Evolutionary conservation across 2,113 vertebrate genomes (phyloP).

Genomic region (Struthidea cinerea): DNA sequence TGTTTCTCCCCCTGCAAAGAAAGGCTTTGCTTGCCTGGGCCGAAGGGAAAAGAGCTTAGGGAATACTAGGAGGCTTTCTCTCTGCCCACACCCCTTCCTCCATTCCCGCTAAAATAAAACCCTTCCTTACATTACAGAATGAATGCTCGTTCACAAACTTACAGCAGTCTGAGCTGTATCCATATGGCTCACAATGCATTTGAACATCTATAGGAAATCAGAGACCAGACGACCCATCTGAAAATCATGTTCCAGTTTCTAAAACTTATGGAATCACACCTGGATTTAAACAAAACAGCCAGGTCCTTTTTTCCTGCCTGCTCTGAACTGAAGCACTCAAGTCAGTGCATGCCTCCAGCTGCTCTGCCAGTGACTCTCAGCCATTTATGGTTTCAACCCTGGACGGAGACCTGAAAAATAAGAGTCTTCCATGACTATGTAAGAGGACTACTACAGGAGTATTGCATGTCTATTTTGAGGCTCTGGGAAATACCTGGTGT

Average conservation of each 20-base stretch:
- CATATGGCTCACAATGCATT: neutral
- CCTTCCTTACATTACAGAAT: neutral
- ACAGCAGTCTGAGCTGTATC: neutral
- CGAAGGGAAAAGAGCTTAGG: neutral
- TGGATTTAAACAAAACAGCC: neutral
- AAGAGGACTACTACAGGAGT: neutral
- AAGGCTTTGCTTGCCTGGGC: constrained; percentile 15
- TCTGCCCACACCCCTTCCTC: neutral
- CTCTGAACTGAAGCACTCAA: neutral
- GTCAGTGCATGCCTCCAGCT: neutral
- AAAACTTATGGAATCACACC: neutral
- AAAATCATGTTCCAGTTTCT: neutral
- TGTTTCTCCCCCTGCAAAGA: constrained; percentile 19
- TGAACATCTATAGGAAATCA: neutral
- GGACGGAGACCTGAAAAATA: neutral
- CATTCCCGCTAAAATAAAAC: neutral
- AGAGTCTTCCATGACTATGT: neutral
- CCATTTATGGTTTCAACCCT: neutral
- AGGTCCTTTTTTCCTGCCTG: neutral
- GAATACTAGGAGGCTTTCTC: constrained; percentile 1
- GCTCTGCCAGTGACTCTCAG: neutral
- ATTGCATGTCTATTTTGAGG: neutral
- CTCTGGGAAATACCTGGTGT: neutral
- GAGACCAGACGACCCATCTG: neutral
- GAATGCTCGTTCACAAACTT: neutral